Conservation (phyloP, 2,797 vertebrate genomes). For the Ceryle rudis region DNA sequence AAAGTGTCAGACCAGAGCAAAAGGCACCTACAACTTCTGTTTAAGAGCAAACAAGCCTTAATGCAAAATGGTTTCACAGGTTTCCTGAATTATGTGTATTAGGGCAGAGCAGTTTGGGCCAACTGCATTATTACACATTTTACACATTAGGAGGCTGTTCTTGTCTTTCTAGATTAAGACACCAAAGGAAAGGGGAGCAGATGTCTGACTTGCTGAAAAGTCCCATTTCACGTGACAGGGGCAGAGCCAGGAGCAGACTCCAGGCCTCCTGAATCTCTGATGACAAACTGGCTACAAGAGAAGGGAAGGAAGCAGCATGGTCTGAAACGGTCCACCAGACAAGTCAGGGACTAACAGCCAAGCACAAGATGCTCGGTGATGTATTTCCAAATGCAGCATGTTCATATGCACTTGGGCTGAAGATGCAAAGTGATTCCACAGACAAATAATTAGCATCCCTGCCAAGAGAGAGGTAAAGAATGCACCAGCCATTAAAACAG, state of each 20-base stretch:
- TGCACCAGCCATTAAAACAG: constrained; percentile 21
- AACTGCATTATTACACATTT: not conserved
- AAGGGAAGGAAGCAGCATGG: constrained; percentile 23
- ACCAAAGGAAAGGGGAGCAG: not conserved
- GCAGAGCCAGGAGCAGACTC: not conserved
- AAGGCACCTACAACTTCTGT: not conserved
- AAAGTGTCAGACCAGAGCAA: not conserved
- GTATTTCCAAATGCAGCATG: not conserved
- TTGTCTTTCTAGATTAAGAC: not conserved
- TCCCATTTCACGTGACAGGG: not conserved
- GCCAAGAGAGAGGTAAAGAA: constrained; percentile 54
- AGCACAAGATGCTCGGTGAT: constrained; percentile 5
- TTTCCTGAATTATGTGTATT: not conserved
- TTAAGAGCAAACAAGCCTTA: not conserved
- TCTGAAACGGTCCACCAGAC: constrained; percentile 34
- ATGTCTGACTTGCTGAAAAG: not conserved
- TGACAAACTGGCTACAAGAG: constrained; percentile 24
- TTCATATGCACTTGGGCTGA: not conserved
- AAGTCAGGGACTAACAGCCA: constrained; percentile 25
- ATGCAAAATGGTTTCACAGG: not conserved
- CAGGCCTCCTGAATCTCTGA: constrained; percentile 7
- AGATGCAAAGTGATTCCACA: constrained; percentile 58
- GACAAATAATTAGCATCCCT: constrained; percentile 49
- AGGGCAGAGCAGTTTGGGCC: not conserved
- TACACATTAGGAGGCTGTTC: not conserved